Evolutionary conservation across 2,797 vertebrate genomes (phyloP).

Genomic region (Spheniscus humboldti): DNA sequence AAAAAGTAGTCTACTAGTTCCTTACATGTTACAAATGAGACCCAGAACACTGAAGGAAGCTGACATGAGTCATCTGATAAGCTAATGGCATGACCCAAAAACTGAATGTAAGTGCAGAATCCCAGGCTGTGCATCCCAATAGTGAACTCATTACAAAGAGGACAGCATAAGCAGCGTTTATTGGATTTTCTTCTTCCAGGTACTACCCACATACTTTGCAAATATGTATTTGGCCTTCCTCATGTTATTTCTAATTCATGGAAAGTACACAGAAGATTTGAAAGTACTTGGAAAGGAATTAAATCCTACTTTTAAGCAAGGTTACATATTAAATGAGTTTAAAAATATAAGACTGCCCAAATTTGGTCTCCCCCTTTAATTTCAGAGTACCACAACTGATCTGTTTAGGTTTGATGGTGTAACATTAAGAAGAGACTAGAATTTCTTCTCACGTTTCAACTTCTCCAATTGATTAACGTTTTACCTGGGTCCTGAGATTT

Average conservation of each 20-base stretch:
- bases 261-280: neutral
- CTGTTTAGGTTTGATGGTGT: neutral
- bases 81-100: neutral
- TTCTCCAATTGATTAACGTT: neutral
- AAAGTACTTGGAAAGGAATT: neutral
- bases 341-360: neutral
- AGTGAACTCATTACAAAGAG: neutral
- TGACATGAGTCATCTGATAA: neutral
- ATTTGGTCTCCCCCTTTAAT: neutral
- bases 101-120: neutral
- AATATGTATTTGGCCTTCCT: neutral
- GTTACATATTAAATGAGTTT: neutral
- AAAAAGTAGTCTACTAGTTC: neutral
- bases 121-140: neutral
- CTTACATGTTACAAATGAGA: neutral
- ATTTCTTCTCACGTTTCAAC: neutral
- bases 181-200: neutral
- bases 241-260: neutral
- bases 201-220: neutral
- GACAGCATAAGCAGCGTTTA: neutral
- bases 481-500: neutral
- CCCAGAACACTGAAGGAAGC: neutral
- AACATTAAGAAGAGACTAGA: neutral
- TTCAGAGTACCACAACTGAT: neutral
- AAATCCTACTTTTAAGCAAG: neutral